These are phyloP conservation scores for Drosophila trapezifrons DNA, from an alignment of 1,140 invertebrate species.

Conservation along the genomic window DNA sequence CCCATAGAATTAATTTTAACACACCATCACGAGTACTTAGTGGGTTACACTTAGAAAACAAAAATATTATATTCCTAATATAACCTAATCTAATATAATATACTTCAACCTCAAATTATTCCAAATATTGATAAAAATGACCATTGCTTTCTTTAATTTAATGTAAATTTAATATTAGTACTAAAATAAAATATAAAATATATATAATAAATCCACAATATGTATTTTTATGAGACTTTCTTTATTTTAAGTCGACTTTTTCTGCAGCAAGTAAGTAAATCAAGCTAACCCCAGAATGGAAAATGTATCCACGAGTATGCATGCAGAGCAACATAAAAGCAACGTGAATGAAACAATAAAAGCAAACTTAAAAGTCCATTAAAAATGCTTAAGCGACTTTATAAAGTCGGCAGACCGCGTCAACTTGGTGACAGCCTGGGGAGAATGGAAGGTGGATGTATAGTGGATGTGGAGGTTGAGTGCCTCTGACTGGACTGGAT, in stretches of 20 bases:
- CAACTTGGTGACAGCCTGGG: slow-evolving; percentile 53
- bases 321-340: slow-evolving; percentile 34
- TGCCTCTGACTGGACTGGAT: slow-evolving; percentile 35
- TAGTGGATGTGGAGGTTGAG: slow-evolving; percentile 21
- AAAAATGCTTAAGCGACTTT: slow-evolving; percentile 76
- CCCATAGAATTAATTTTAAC: too few relatives aligned
- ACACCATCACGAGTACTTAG: not conserved
- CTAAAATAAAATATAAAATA: too few relatives aligned
- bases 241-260: not conserved
- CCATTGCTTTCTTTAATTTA: too few relatives aligned
- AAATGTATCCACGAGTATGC: slow-evolving; percentile 10
- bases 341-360: slow-evolving; percentile 65
- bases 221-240: not conserved
- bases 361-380: slow-evolving; percentile 81
- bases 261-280: not conserved
- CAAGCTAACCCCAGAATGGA: not conserved
- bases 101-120: too few relatives aligned
- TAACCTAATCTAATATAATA: too few relatives aligned
- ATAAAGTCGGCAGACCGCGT: slow-evolving; percentile 68
- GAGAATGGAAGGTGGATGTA: slow-evolving; percentile 1
- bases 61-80: too few relatives aligned
- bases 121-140: too few relatives aligned
- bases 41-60: not conserved
- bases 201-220: too few relatives aligned
- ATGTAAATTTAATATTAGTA: too few relatives aligned